Percentiles rank a stretch among this genome's conserved stretches.
Conservation (phyloP, 2,888 invertebrate species). For the Podabrus alpinus region DNA sequence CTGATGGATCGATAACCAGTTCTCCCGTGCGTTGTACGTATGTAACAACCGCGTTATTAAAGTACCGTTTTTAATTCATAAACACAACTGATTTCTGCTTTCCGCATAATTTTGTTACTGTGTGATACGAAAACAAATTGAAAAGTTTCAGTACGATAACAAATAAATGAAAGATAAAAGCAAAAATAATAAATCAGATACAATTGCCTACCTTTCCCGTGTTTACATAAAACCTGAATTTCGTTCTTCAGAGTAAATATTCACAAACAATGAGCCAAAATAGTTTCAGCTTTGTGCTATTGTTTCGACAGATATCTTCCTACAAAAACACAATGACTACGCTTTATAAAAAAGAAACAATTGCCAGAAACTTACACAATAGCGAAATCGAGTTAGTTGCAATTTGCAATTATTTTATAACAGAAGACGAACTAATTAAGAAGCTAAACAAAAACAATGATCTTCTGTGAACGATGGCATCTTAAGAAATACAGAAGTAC, state of each 20-base stretch:
- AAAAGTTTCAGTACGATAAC: not conserved
- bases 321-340: not conserved
- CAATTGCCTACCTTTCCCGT: not conserved
- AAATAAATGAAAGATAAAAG: not conserved
- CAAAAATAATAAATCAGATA: not conserved
- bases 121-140: not conserved
- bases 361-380: not conserved
- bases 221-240: not conserved
- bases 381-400: not conserved
- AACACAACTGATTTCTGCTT: not conserved
- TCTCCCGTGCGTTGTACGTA: slow-evolving; percentile 37
- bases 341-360: not conserved
- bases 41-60: slow-evolving; percentile 33
- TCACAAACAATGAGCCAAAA: not conserved
- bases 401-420: not conserved
- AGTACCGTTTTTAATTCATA: slow-evolving; percentile 18
- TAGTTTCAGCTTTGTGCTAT: not conserved
- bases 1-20: slow-evolving; percentile 32
- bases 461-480: not conserved
- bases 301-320: not conserved
- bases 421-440: not conserved
- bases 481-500: not conserved
- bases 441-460: not conserved
- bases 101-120: not conserved
- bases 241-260: not conserved